A percentile compares a stretch with the other conserved stretches of the same genome.
Conservation (phyloP, 2,888 invertebrate genomes). For the Xylota segnis region DNA sequence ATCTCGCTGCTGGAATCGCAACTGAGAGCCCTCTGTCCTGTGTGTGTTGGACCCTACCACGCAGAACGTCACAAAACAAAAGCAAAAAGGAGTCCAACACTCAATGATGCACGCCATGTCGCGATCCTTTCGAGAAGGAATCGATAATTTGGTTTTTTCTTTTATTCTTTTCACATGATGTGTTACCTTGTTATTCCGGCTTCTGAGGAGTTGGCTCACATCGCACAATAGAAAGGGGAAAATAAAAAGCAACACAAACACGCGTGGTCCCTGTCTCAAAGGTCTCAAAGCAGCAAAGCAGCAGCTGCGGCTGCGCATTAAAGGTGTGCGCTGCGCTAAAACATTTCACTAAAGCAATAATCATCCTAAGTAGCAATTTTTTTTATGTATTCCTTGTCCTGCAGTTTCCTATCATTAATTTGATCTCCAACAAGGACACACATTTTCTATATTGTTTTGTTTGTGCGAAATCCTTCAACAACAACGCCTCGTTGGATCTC, state of each 20-base stretch:
- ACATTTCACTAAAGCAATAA: constrained; percentile 49
- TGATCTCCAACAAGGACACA: constrained; percentile 30
- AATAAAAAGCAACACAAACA: constrained; percentile 13
- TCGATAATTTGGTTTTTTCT: constrained; percentile 16
- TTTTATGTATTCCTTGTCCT: too few species aligned
- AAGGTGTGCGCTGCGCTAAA: constrained; percentile 23
- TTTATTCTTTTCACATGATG: background rate
- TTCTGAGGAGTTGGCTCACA: background rate
- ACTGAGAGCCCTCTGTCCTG: background rate
- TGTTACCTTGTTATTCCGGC: constrained; percentile 30
- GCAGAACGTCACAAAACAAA: constrained; percentile 16
- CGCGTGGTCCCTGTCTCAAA: background rate
- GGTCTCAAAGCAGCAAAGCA: too few species aligned
- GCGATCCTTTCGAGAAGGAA: constrained; percentile 35
- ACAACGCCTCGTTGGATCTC: constrained; percentile 22
- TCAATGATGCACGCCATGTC: constrained; percentile 17
- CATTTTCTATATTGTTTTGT: too few species aligned
- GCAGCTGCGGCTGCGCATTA: constrained; percentile 39
- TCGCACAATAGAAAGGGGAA: constrained; percentile 1
- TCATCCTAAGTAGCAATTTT: constrained; percentile 53
- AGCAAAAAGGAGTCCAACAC: constrained; percentile 15
- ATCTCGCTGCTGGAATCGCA: background rate
- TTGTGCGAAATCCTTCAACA: constrained; percentile 8
- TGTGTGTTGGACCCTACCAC: background rate
- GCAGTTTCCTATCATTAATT: constrained; percentile 4